Conservation (phyloP, 2,888 invertebrate species). For the Acleris literana region DNA sequence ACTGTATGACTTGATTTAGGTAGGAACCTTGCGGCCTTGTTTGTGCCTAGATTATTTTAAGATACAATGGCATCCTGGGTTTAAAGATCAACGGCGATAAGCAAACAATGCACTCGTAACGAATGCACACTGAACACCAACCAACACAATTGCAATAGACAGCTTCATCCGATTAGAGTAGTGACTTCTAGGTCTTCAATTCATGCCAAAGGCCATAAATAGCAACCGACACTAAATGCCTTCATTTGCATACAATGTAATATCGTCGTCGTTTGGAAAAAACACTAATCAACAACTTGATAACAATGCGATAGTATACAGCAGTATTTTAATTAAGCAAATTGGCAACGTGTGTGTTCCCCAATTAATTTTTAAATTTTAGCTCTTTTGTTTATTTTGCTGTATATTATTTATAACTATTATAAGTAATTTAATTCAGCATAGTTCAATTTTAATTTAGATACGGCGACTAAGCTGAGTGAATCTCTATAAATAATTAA, state of each 20-base stretch:
- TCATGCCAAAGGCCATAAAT: slow-evolving; percentile 65
- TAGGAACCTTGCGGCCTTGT: too few species aligned
- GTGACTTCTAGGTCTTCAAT: slow-evolving; percentile 58
- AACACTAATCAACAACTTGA: slow-evolving; percentile 1
- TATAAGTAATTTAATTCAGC: background rate
- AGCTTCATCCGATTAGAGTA: slow-evolving; percentile 65
- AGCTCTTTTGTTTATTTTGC: background rate
- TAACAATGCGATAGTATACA: slow-evolving; percentile 16
- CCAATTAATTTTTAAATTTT: slow-evolving; percentile 1
- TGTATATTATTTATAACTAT: background rate
- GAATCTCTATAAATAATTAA: too few species aligned
- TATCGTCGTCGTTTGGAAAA: background rate
- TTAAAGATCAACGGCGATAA: slow-evolving; percentile 34
- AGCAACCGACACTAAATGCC: slow-evolving; percentile 59
- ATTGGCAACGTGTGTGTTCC: slow-evolving; percentile 22
- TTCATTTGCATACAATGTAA: slow-evolving; percentile 51
- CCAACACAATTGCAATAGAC: slow-evolving; percentile 55
- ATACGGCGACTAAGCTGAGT: too few species aligned
- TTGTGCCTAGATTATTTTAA: background rate
- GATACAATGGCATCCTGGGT: slow-evolving; percentile 1
- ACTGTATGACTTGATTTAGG: too few species aligned
- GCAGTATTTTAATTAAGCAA: slow-evolving; percentile 17
- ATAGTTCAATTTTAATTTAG: background rate
- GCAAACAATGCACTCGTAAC: slow-evolving; percentile 56
- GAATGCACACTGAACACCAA: slow-evolving; percentile 82